Evolutionary conservation across 2,113 vertebrate species (phyloP), one percentile per base, ranked within the genome.

Genomic region (Zapus hudsonius): DNA sequence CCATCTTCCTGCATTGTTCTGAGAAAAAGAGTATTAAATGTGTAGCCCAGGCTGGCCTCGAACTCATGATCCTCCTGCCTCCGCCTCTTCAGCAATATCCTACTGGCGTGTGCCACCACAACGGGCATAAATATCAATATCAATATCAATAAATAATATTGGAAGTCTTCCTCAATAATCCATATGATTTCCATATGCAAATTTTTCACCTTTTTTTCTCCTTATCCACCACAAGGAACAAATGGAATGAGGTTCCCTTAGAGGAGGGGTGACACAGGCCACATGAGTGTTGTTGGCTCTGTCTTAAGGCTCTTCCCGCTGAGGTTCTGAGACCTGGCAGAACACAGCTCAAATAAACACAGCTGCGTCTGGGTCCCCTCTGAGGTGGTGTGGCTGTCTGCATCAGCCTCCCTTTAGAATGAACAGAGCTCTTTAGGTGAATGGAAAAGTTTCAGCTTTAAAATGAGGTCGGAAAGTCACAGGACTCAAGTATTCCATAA

Each of bases 341-440:
- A 11, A 7, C 93, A 95, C 88, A 97, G 92, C 92, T 97, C 97
- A 98, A 96, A 98, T 97, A 98, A 98, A 98, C 97, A 97, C 96
- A 98, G 97, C 97, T 97, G 97, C 88, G 98, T 84, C 94, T n/a
- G 2, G 85, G 94, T 95, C 89, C 55, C 85, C 94, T 87, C 92
- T 0, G 57, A 94, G 3, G 64, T 80, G 84, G 87, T 84, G 70
- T 92, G 74, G 12, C 83, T 1, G n/a, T 92, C 72, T 38, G 2
- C 63, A 9, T 25, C 79, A 86, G 40, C 47, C 57, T 94, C 70
- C 47, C 84, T 92, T 92, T 69, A 87, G 73, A 0, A 0, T 86
- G 95, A 97, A 93, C 90, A 76, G 29, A 55, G 84, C 11, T 12
- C 87, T 90, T 82, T 40, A 31, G 29, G 78, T 15, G 84, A 92